Evolutionary conservation across 2,888 invertebrate species (phyloP), one percentile per base, ranked within the genome.

Genomic region (Candidula unifasciata): DNA sequence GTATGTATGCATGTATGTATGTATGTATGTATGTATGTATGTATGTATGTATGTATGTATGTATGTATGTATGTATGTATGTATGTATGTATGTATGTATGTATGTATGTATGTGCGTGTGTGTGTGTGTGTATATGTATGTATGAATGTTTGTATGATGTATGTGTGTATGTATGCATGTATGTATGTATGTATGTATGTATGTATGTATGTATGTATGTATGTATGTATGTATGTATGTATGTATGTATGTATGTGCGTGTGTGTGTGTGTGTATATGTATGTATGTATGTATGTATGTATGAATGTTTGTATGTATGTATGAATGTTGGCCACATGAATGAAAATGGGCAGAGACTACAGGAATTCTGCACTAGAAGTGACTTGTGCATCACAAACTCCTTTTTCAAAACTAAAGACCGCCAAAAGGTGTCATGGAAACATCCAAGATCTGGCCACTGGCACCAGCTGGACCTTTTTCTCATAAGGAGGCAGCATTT

Each of bases 111-210:
- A n/a, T 64, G n/a, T 64, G n/a, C n/a, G n/a, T 64, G n/a, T 64
- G n/a, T 64, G n/a, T 64, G 64, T 64, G n/a, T 64, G n/a, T 64
- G n/a, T 64, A n/a, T 64, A 24, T 64, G 64, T 64, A 64, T 64
- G 64, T 64, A 64, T 64, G 64, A 21, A 64, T 64, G 64, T 64
- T 64, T n/a, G n/a, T n/a, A n/a, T n/a, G n/a, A n/a, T n/a, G n/a
- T n/a, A n/a, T n/a, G n/a, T n/a, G n/a, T n/a, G 64, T 64, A 64
- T 64, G 64, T 64, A 24, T 64, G n/a, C n/a, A 24, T 64, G n/a
- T 24, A 24, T 64, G 64, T 64, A 64, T 64, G 64, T 24, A 64
- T 64, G 64, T 24, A 64, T 64, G 64, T 64, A 24, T 64, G n/a
- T 64, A 24, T 64, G n/a, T 64, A 24, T 64, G n/a, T 64, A 24